A percentile compares a stretch with the other conserved stretches of the same genome.
Evolutionary conservation across 2,797 vertebrate species (phyloP).

Genomic region (Meriones psammophilus): DNA sequence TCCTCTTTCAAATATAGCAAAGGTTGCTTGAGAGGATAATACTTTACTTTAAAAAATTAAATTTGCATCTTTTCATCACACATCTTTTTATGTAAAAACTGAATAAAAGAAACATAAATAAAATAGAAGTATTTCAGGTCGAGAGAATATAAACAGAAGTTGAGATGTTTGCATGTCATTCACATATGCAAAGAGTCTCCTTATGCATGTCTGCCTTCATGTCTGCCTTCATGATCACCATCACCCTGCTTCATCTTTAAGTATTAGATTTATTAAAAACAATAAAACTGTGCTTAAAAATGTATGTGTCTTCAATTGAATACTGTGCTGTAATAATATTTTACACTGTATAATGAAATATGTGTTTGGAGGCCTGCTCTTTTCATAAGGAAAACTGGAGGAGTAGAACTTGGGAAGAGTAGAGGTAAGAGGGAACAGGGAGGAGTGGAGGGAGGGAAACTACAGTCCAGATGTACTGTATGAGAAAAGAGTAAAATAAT

Average conservation of each 20-base stretch:
- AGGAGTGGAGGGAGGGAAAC: neutral
- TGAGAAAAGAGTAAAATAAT: neutral
- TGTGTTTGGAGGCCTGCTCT: neutral
- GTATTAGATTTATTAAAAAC: neutral
- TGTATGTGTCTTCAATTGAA: neutral
- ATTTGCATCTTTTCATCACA: neutral
- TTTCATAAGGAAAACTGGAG: neutral
- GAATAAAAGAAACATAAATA: neutral
- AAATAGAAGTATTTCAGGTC: constrained; percentile 9
- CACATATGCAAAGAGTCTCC: neutral
- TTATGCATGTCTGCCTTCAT: neutral
- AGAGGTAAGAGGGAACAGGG: neutral
- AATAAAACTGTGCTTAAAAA: neutral
- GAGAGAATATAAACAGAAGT: neutral
- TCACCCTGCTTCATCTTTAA: neutral
- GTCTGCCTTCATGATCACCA: neutral
- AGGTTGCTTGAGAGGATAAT: neutral
- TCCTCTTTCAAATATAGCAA: neutral
- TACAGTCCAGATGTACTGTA: neutral
- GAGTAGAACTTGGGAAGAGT: neutral
- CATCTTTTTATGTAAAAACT: neutral
- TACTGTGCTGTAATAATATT: neutral
- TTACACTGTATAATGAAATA: neutral
- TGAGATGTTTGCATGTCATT: neutral
- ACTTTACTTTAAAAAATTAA: neutral